Conservation (phyloP, 2,888 invertebrate species). For the Cryptops parisi region DNA sequence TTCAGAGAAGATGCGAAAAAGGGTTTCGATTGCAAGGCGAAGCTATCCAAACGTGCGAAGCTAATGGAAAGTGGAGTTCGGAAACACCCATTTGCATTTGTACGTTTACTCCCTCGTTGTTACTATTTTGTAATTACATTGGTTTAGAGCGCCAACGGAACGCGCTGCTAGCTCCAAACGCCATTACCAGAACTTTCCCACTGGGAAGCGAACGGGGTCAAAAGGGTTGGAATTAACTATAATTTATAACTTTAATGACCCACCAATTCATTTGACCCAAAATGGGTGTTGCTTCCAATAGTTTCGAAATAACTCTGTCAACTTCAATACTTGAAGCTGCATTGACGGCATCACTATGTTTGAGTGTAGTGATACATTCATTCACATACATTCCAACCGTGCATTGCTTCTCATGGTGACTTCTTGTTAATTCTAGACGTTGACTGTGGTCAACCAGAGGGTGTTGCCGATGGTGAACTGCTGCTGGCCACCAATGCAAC, state of each 20-base stretch:
- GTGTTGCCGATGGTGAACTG: slow-evolving; percentile 56
- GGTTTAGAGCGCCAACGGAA: neutral
- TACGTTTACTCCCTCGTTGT: slow-evolving; percentile 16
- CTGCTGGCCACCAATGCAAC: slow-evolving; percentile 73
- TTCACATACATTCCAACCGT: too few relatives aligned
- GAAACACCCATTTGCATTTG: slow-evolving; percentile 22
- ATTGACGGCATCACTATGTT: neutral
- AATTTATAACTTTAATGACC: too few relatives aligned
- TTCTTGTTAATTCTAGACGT: too few relatives aligned
- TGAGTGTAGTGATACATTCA: too few relatives aligned
- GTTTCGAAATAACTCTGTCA: too few relatives aligned
- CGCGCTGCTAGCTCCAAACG: too few relatives aligned
- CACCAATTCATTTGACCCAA: too few relatives aligned
- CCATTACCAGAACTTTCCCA: too few relatives aligned
- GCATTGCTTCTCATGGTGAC: too few relatives aligned
- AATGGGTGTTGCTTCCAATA: too few relatives aligned
- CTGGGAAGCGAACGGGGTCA: too few relatives aligned
- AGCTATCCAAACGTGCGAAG: slow-evolving; percentile 22
- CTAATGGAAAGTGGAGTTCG: slow-evolving; percentile 23
- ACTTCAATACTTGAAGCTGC: neutral
- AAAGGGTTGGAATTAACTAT: too few relatives aligned
- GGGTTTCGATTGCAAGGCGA: slow-evolving; percentile 24
- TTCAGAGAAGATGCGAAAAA: slow-evolving; percentile 24
- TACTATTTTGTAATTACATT: neutral
- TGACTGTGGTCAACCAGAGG: slow-evolving; percentile 64